phyloP scores from a whole-genome alignment of 2,797 vertebrate species.

The Hemitrygon akajei region DNA sequence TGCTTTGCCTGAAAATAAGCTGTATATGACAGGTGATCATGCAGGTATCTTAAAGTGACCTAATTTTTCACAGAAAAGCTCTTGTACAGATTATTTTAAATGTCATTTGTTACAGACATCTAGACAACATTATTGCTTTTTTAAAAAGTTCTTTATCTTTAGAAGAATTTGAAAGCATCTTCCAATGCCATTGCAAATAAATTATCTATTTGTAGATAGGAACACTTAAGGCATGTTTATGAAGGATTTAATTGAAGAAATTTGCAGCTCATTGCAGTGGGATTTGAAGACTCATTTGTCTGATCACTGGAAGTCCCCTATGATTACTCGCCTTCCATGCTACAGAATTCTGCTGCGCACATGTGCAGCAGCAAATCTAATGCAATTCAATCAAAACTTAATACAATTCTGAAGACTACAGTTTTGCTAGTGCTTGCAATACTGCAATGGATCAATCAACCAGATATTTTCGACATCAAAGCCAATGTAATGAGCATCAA shows the following conservation, averaged over 20 bases:
- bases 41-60: neutral
- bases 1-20: too few relatives aligned
- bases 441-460: neutral
- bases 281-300: neutral
- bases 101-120: neutral
- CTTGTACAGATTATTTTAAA: neutral
- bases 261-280: neutral
- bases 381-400: neutral
- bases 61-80: neutral
- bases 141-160: neutral
- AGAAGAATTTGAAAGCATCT: neutral
- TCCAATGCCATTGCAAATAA: neutral
- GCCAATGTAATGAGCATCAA: neutral
- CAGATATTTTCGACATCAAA: neutral
- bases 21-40: neutral
- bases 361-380: neutral
- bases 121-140: neutral
- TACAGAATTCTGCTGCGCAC: neutral
- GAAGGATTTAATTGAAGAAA: neutral
- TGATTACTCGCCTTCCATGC: neutral
- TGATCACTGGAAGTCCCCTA: neutral
- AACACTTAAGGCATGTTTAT: neutral
- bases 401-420: neutral
- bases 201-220: too few relatives aligned
- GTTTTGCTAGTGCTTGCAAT: neutral